Evolutionary conservation across 2,113 vertebrate genomes (phyloP), one percentile per base, ranked within the genome.

Genomic region (Stigmatopora nigra): DNA sequence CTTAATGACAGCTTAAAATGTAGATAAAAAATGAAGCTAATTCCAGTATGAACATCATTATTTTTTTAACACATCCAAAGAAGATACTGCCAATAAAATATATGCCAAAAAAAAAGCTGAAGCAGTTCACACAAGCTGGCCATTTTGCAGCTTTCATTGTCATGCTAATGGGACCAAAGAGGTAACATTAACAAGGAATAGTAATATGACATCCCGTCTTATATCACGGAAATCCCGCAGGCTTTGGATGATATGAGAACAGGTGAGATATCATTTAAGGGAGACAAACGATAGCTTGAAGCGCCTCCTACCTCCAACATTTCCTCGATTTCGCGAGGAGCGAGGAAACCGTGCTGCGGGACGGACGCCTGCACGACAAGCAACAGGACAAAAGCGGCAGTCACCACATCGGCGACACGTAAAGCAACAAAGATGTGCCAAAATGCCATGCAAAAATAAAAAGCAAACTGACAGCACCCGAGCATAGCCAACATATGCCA

Each of bases 241-340:
- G 74, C 58, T 22, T 61, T n/a, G n/a, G 60, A 65, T 22, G 78
- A 79, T 78, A 72, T 80, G 75, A 72, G 72, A 78, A 73, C 78
- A 69, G 76, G 76, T 87, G 31, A 31, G 13, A 31, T 31, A 2
- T 22, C 53, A 14, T 56, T 11, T 15, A 22, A 31, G 46, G 25
- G 19, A 49, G 25, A 63, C 48, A 17, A 49, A 47, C 11, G 63
- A 38, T n/a, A 17, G 35, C 53, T 2, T 56, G 22, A 16, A 56
- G 22, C 3, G 13, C 53, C 22, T 31, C 91, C 75, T 91, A 91
- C 91, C 91, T 91, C 87, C 48, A 88, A 84, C 87, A 90, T 81
- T 88, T 91, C 73, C 46, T 89, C 86, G 89, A 91, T 85, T 82
- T 86, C 85, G 55, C 82, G 87, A 78, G 90, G 88, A 80, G 88